Evolutionary conservation across 2,113 vertebrate species (phyloP).

Genomic region (Poicephalus meyeri): DNA sequence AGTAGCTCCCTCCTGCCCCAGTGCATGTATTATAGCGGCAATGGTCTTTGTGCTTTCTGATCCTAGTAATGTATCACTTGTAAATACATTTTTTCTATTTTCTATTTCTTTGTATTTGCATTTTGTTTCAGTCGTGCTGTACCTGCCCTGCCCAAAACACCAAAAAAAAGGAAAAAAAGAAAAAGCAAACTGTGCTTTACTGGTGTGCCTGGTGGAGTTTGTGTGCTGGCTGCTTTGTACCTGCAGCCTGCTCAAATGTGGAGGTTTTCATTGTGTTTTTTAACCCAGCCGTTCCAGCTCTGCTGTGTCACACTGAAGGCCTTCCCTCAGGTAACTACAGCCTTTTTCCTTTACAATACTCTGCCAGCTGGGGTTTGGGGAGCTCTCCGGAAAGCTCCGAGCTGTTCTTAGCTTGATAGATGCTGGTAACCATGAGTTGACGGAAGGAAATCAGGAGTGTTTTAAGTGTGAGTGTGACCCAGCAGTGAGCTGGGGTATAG

Average conservation of each 20-base stretch:
- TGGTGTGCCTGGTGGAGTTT: constrained; percentile 74
- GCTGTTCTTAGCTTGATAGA: background rate
- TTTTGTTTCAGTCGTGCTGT: constrained; percentile 83
- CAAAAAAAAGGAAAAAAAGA: constrained; percentile 4
- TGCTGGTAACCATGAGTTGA: background rate
- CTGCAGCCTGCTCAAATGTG: constrained; percentile 33
- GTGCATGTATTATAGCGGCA: constrained; percentile 82
- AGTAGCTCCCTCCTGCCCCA: constrained; percentile 68
- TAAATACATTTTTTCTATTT: constrained; percentile 90
- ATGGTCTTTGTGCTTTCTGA: constrained; percentile 78
- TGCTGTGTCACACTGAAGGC: constrained; percentile 14
- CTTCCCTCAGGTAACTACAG: background rate
- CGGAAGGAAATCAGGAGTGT: background rate
- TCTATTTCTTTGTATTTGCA: constrained; percentile 81
- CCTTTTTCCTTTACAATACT: background rate
- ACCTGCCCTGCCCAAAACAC: constrained; percentile 70
- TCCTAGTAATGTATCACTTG: constrained; percentile 84
- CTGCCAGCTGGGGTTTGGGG: background rate
- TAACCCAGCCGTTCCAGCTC: constrained; percentile 2
- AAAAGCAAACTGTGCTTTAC: constrained; percentile 63
- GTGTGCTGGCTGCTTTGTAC: constrained; percentile 63
- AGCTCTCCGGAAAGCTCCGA: background rate
- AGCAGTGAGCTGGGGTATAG: accelerated
- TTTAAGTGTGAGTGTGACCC: background rate
- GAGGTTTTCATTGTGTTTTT: constrained; percentile 12